phyloP scores from a whole-genome alignment of 2,113 vertebrate genomes.

The Melanerpes aurifrons region DNA sequence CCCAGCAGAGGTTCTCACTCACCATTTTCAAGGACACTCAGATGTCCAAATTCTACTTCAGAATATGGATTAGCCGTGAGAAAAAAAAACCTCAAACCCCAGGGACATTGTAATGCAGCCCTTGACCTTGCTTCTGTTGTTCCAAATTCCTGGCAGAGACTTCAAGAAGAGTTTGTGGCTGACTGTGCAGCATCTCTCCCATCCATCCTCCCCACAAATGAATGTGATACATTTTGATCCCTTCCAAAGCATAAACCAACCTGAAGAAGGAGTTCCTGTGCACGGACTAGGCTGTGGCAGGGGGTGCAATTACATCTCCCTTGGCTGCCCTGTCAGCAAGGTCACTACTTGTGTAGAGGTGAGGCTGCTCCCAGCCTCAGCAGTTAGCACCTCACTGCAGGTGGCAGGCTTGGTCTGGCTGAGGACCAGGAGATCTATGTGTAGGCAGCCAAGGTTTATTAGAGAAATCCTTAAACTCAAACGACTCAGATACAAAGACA shows the following conservation, averaged over 20 bases:
- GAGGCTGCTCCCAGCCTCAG: neutral
- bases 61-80: neutral
- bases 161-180: neutral
- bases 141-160: neutral
- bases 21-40: neutral
- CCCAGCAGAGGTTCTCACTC: neutral
- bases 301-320: neutral
- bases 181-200: neutral
- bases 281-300: neutral
- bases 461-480: constrained; percentile 23
- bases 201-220: neutral
- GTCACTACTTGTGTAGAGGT: neutral
- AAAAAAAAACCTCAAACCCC: neutral
- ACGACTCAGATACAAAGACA: constrained; percentile 24
- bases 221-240: neutral
- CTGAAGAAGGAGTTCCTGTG: neutral
- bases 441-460: constrained; percentile 49
- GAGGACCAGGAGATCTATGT: neutral
- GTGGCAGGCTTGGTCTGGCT: neutral
- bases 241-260: neutral
- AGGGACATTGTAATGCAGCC: neutral
- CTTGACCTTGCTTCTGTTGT: neutral
- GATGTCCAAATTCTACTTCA: neutral
- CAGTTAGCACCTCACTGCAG: neutral
- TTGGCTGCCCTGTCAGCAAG: neutral